Base-by-base conservation (phyloP, 2,113 vertebrate species). In the Neotragus moschatus region DNA sequence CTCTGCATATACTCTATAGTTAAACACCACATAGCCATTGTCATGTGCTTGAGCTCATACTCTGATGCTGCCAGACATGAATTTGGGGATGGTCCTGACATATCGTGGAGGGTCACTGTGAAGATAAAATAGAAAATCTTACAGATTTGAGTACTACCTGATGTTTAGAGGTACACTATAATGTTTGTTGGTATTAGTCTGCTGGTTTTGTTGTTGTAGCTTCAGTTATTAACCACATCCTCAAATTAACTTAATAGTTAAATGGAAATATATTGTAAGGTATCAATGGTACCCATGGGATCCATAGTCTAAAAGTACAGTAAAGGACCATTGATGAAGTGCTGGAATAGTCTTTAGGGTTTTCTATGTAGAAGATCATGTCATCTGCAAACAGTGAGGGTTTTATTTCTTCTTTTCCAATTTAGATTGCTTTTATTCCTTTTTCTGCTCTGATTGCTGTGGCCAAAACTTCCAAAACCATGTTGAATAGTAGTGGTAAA, bases 201-300 rank as follows among this genome's bases (percentile, higher is more conserved):
- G 49, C 36, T 70, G 36, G 13, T 49, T 94, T 90, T 92, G 21
- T 23, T 96, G 6, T 79, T 91, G 49, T 53, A 75, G 30, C 43
- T 88, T 88, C 82, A 94, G 39, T 96, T 95, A 90, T 93, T 90
- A 95, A 79, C 14, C 36, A 90, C 47, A 95, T 53, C 56, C 47
- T 95, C 21, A 90, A 95, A 53, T 94, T 84, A 90, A 1, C 28
- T 92, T 92, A 92, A 95, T 63, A 90, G 93, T 89, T 45, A 85
- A 90, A 88, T 21, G 23, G 17, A 33, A 75, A n/a, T 56, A 58
- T n/a, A 81, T 55, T 81, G 33, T 94, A 51, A 90, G 14, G 16
- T 28, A 94, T 97, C 21, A 88, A 25, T 66, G 53, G 11, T 33
- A 66, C 5, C 30, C 26, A 9, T 39, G 53, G 30, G 66, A 88